Evolutionary conservation across 2,113 vertebrate genomes (phyloP).

Genomic region (Delphinus delphis): DNA sequence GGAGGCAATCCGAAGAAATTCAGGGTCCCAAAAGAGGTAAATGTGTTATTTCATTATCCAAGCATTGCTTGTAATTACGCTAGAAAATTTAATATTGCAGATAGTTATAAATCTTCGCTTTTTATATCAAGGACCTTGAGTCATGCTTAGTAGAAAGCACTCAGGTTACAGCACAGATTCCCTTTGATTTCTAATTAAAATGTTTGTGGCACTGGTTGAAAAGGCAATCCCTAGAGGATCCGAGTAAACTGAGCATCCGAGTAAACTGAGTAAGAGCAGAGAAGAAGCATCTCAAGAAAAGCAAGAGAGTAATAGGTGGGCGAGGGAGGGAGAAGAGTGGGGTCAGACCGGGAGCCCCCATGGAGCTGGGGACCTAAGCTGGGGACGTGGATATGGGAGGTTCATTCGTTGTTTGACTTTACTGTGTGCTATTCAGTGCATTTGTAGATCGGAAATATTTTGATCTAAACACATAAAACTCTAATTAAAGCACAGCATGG

Average conservation of each 20-base stretch:
- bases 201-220: neutral
- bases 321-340: neutral
- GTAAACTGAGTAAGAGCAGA: neutral
- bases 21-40: conserved; percentile 91
- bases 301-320: neutral
- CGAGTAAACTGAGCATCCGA: neutral
- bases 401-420: neutral
- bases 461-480: neutral
- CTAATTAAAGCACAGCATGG: neutral
- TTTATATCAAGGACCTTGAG: conserved; percentile 6
- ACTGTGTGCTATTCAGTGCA: neutral
- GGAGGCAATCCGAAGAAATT: conserved; percentile 83
- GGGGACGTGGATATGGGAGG: accelerated
- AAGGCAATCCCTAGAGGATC: neutral
- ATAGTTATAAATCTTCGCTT: neutral
- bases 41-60: neutral
- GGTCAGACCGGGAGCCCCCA: neutral
- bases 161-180: neutral
- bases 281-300: neutral
- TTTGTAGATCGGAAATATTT: neutral
- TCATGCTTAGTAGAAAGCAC: neutral
- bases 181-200: neutral
- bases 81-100: neutral
- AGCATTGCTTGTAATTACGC: neutral
- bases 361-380: neutral